Percentiles rank a stretch among this genome's conserved stretches.
Conservation (phyloP, 2,113 vertebrate species). For the Spea bombifrons region DNA sequence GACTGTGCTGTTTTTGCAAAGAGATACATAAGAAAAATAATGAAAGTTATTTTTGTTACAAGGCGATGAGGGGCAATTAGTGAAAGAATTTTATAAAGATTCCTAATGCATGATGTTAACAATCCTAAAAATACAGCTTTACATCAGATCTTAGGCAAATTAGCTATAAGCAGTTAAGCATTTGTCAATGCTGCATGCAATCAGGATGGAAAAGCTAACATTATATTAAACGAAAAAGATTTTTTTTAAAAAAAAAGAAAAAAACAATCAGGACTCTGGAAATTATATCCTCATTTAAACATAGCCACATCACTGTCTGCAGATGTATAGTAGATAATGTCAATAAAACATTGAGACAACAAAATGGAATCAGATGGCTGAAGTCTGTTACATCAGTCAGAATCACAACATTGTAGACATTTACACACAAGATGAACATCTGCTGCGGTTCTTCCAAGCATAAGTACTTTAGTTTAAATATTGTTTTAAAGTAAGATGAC, state of each 20-base stretch:
- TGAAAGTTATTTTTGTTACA: too few species aligned
- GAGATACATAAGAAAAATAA: too few species aligned
- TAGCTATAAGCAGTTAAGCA: background rate
- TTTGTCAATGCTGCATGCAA: background rate
- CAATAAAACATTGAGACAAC: constrained; percentile 22
- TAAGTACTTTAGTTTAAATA: constrained; percentile 11
- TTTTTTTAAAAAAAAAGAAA: background rate
- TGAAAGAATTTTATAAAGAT: background rate
- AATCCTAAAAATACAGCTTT: background rate
- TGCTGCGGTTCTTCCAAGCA: background rate
- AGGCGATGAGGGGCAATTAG: too few species aligned
- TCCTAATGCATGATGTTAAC: background rate
- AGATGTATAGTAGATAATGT: constrained; percentile 8
- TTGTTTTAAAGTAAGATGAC: constrained; percentile 5
- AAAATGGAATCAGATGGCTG: constrained; percentile 27
- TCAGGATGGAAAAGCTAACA: background rate
- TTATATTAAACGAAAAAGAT: background rate
- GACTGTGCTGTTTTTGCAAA: too few species aligned
- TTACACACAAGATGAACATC: constrained; percentile 9
- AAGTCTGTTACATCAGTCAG: background rate
- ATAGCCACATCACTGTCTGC: background rate
- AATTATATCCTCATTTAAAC: background rate
- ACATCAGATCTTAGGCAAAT: background rate
- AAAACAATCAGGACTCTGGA: background rate
- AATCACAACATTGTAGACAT: too few species aligned